phyloP scores from a whole-genome alignment of 1,140 invertebrate species.

The Pseudomyrmex sp. region DNA sequence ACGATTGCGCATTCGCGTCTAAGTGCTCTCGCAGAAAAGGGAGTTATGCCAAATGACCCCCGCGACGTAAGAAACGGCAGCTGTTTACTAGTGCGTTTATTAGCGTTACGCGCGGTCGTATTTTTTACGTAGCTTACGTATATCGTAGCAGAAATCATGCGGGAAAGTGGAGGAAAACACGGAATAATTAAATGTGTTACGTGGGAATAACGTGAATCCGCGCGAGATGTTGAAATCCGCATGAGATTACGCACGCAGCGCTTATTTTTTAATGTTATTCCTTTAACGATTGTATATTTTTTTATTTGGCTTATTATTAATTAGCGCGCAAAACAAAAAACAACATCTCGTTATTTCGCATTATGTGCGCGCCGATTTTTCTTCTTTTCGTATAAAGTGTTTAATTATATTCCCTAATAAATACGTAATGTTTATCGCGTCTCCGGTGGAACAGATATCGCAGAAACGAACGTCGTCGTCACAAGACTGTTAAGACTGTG shows the following conservation, averaged over 20 bases:
- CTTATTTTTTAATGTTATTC: not conserved
- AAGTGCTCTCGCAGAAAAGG: conserved; percentile 42
- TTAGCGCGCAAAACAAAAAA: not conserved
- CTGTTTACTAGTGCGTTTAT: conserved; percentile 23
- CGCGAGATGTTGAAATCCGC: not conserved
- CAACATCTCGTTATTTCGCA: too few species aligned
- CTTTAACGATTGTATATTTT: not conserved
- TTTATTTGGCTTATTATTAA: not conserved
- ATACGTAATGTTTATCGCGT: conserved; percentile 1
- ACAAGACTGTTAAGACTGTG: not conserved
- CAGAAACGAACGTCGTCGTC: not conserved
- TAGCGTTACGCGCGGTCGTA: not conserved
- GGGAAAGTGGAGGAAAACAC: not conserved
- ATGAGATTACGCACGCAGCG: not conserved
- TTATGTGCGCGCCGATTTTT: not conserved
- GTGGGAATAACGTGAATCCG: not conserved
- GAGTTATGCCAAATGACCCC: conserved; percentile 42
- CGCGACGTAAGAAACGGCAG: conserved; percentile 25
- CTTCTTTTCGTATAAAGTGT: not conserved
- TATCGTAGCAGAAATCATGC: not conserved
- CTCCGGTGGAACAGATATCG: not conserved
- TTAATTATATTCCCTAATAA: conserved; percentile 5
- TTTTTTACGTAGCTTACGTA: conserved; percentile 9
- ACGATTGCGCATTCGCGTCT: conserved; percentile 63
- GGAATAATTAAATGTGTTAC: not conserved